These are phyloP conservation scores for Cephus runcator DNA, from an alignment of 2,888 invertebrate species.

Conservation along the genomic window DNA sequence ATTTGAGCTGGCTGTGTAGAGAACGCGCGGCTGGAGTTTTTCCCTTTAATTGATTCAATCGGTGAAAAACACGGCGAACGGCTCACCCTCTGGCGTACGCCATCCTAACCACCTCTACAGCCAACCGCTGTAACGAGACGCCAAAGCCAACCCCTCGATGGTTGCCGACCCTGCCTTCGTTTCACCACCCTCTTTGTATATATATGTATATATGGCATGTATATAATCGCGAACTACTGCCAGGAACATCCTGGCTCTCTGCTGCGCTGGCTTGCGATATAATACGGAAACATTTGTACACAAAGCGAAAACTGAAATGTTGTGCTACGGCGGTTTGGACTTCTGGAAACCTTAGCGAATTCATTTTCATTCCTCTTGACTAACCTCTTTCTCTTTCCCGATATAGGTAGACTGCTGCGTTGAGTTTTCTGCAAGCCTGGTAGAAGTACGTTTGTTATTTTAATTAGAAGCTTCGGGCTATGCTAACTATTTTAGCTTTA, in stretches of 20 bases:
- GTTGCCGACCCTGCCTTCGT: conserved; percentile 23
- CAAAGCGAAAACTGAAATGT: conserved; percentile 40
- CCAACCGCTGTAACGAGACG: conserved; percentile 63
- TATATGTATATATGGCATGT: not conserved
- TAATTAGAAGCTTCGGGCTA: conserved; percentile 59
- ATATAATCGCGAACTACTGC: conserved; percentile 4
- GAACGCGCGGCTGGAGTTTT: not conserved
- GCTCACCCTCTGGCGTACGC: conserved; percentile 34
- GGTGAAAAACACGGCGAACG: conserved; percentile 63
- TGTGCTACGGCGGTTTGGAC: conserved; percentile 4
- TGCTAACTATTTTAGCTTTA: not conserved
- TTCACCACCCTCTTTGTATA: conserved; percentile 14
- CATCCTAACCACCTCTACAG: conserved; percentile 40
- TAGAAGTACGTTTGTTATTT: conserved; percentile 55
- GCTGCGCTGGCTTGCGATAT: conserved; percentile 29
- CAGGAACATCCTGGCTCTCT: conserved; percentile 5
- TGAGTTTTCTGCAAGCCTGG: conserved; percentile 11
- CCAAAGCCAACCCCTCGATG: conserved; percentile 56
- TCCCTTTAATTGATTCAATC: conserved; percentile 65
- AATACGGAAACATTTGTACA: conserved; percentile 59
- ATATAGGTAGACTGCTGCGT: conserved; percentile 5
- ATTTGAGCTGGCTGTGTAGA: conserved; percentile 40
- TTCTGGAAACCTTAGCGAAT: not conserved
- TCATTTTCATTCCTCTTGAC: conserved; percentile 12
- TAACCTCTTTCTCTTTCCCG: conserved; percentile 11